Percentiles rank a stretch among this genome's conserved stretches.
phyloP scores from a whole-genome alignment of 2,888 invertebrate species.

The Ryuthela nishihirai region DNA sequence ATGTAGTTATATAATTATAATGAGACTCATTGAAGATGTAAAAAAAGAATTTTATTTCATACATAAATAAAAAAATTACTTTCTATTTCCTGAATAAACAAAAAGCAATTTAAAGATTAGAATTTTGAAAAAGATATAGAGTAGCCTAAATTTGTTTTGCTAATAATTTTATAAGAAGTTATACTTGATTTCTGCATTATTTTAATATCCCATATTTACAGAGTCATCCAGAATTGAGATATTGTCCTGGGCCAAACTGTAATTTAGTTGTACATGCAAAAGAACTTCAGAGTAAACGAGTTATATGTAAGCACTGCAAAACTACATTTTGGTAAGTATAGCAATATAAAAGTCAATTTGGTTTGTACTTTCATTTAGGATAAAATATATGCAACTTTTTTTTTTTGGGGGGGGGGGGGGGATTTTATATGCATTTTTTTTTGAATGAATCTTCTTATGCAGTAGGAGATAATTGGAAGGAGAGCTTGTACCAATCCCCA shows the following conservation, averaged over 20 bases:
- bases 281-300: constrained; percentile 76
- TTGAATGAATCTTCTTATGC: too few relatives aligned
- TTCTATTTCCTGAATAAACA: too few relatives aligned
- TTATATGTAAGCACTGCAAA: constrained; percentile 83
- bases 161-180: not conserved
- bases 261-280: constrained; percentile 80
- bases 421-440: too few relatives aligned
- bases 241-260: constrained; percentile 96
- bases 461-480: too few relatives aligned
- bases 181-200: not conserved
- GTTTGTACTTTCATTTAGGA: not conserved
- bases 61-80: not conserved
- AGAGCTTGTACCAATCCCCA: too few relatives aligned
- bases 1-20: too few relatives aligned
- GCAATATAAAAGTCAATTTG: not conserved
- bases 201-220: constrained; percentile 39
- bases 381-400: constrained; percentile 7
- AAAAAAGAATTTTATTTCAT: not conserved
- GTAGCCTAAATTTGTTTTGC: not conserved
- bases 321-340: constrained; percentile 75
- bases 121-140: not conserved
- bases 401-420: too few relatives aligned
- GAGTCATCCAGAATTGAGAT: constrained; percentile 58
- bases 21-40: too few relatives aligned
- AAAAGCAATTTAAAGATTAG: not conserved